Conservation (phyloP, 2,797 vertebrate genomes). For the Poecile montanus region DNA sequence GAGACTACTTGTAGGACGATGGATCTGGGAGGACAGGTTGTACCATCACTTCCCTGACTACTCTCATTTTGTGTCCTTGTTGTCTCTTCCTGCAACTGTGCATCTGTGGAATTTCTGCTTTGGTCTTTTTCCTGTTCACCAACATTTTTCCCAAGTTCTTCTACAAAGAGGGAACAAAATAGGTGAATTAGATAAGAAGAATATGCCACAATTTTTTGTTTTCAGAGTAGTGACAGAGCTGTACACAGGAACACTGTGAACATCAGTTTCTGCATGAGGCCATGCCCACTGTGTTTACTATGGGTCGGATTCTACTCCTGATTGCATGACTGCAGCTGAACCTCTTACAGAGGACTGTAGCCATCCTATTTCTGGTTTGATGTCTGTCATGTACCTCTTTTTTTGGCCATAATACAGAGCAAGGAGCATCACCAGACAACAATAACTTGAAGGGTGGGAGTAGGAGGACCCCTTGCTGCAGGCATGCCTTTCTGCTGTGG, state of each 20-base stretch:
- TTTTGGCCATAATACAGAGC: background rate
- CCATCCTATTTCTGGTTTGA: background rate
- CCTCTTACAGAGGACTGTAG: too few species aligned
- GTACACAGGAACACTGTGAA: background rate
- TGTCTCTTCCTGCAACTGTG: conserved; percentile 47
- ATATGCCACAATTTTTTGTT: conserved; percentile 7
- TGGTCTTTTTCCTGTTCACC: conserved; percentile 50
- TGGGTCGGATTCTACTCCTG: background rate
- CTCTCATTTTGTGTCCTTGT: conserved; percentile 47
- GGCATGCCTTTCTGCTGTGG: background rate
- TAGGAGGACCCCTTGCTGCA: background rate
- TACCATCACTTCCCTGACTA: conserved; percentile 47
- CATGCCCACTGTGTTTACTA: background rate
- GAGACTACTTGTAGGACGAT: conserved; percentile 45
- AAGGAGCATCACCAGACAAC: background rate
- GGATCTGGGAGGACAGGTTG: conserved; percentile 30
- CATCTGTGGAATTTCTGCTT: conserved; percentile 48
- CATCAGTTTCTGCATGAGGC: background rate
- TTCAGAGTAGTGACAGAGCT: conserved; percentile 22
- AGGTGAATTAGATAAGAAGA: conserved; percentile 51
- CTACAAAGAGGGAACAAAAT: conserved; percentile 69
- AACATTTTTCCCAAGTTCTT: conserved; percentile 58
- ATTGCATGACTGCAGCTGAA: background rate
- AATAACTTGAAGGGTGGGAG: background rate
- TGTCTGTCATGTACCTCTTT: background rate